phyloP scores from a whole-genome alignment of 2,797 vertebrate genomes.

The Phoebastria nigripes region DNA sequence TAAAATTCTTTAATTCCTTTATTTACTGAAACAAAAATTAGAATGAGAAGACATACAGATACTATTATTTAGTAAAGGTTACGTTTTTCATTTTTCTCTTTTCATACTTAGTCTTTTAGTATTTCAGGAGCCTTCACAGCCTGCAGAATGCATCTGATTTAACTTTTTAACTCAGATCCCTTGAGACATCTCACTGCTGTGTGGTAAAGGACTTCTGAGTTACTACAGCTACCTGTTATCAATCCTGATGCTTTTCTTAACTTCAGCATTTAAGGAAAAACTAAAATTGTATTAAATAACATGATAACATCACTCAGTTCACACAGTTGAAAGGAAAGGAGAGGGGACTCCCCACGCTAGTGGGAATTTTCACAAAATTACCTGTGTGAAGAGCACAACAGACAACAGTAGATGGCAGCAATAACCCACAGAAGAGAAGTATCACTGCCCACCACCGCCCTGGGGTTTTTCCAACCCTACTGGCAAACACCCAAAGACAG shows the following conservation, averaged over 20 bases:
- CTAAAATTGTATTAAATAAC: not conserved
- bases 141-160: not conserved
- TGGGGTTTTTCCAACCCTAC: not conserved
- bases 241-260: not conserved
- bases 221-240: not conserved
- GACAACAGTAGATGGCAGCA: conserved; percentile 13
- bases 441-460: not conserved
- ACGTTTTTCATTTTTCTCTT: not conserved
- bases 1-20: not conserved
- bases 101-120: not conserved
- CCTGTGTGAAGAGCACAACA: not conserved
- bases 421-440: not conserved
- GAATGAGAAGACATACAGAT: not conserved
- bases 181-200: not conserved
- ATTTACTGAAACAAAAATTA: not conserved
- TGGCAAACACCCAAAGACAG: not conserved
- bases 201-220: not conserved
- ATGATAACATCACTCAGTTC: too few relatives aligned
- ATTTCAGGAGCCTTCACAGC: not conserved
- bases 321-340: not conserved
- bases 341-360: fast-evolving
- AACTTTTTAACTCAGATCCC: not conserved
- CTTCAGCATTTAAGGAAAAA: not conserved
- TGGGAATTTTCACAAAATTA: not conserved
- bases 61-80: not conserved